phyloP scores from a whole-genome alignment of 2,888 invertebrate genomes.

The Lithophane semibrunnea region DNA sequence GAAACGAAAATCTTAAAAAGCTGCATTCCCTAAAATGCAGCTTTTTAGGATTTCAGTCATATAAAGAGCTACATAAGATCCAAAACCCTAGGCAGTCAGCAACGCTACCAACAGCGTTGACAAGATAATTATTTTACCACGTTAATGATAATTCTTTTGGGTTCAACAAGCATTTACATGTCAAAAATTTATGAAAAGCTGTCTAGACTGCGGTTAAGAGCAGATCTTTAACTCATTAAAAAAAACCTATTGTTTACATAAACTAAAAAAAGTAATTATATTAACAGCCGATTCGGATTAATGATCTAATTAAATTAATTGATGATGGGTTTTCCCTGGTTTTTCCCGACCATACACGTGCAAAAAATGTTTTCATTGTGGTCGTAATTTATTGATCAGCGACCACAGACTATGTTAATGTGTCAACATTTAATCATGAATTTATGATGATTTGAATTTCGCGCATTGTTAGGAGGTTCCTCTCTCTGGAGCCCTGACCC shows the following conservation, averaged over 20 bases:
- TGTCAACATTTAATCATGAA: conserved; percentile 17
- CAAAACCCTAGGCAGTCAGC: background rate
- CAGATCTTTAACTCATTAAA: too few relatives aligned
- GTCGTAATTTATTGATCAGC: background rate
- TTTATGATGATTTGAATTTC: background rate
- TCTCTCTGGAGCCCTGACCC: too few relatives aligned
- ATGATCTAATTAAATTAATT: background rate
- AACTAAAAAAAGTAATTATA: too few relatives aligned
- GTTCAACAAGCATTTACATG: too few relatives aligned
- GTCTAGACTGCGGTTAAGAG: too few relatives aligned
- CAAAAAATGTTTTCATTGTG: conserved; percentile 10
- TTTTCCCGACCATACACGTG: conserved; percentile 2
- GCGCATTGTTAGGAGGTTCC: too few relatives aligned
- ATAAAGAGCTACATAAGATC: background rate
- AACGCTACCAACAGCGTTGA: background rate
- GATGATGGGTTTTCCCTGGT: background rate
- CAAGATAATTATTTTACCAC: too few relatives aligned
- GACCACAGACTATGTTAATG: conserved; percentile 21
- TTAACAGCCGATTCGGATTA: too few relatives aligned
- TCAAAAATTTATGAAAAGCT: too few relatives aligned
- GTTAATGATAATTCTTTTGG: too few relatives aligned
- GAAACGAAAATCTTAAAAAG: background rate
- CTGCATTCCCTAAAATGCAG: background rate
- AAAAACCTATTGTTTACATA: background rate
- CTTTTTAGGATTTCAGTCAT: background rate